Evolutionary conservation across 2,113 vertebrate genomes (phyloP).

Genomic region (Piprites chloris): DNA sequence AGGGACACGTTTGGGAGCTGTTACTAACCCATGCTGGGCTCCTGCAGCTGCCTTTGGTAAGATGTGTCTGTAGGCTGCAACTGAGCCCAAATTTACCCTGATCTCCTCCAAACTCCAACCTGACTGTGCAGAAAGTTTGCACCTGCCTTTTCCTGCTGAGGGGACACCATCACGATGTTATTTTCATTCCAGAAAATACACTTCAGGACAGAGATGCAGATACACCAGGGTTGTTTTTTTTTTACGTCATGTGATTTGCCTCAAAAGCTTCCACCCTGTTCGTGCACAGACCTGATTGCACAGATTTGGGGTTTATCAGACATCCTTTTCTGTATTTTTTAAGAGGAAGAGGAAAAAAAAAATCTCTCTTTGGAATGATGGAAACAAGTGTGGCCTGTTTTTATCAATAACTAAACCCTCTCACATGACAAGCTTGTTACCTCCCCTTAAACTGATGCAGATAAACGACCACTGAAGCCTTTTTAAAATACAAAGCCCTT

Average conservation of each 20-base stretch:
- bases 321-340: neutral
- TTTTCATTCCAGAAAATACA: neutral
- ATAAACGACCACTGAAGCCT: neutral
- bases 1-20: neutral
- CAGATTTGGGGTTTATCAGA: neutral
- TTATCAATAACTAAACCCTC: neutral
- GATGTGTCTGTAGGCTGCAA: neutral
- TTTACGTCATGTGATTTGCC: neutral
- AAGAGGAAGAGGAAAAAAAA: neutral
- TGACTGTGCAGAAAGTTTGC: accelerated
- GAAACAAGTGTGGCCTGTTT: neutral
- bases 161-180: accelerated
- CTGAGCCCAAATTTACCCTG: neutral
- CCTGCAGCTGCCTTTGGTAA: neutral
- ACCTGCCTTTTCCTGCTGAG: neutral
- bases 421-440: neutral
- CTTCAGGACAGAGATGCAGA: neutral
- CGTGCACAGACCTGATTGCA: neutral
- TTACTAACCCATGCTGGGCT: neutral
- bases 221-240: neutral
- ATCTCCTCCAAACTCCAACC: neutral
- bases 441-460: neutral
- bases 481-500: neutral
- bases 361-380: neutral
- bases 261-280: neutral